Evolutionary conservation across 1,140 invertebrate species (phyloP).

Genomic region (Onthophagus taurus): DNA sequence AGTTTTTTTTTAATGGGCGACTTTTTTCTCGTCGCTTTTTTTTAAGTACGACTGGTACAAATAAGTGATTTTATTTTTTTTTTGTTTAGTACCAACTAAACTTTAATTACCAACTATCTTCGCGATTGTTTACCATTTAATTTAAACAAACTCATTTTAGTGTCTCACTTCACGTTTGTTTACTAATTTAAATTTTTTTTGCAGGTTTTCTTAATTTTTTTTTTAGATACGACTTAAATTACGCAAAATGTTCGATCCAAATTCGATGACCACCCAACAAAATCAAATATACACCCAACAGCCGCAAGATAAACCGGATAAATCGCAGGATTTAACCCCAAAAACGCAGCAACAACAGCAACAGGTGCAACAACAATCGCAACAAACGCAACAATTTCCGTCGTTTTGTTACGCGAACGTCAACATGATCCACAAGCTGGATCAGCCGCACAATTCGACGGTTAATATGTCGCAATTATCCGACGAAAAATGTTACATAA

Average conservation of each 20-base stretch:
- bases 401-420: slow-evolving; percentile 60
- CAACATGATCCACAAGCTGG: slow-evolving; percentile 51
- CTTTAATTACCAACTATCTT: too few relatives aligned
- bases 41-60: too few relatives aligned
- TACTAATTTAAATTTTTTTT: too few relatives aligned
- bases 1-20: too few relatives aligned
- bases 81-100: too few relatives aligned
- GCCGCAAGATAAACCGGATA: slow-evolving; percentile 12
- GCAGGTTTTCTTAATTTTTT: too few relatives aligned
- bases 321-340: slow-evolving; percentile 14
- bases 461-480: slow-evolving; percentile 55
- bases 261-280: slow-evolving; percentile 34
- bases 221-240: too few relatives aligned
- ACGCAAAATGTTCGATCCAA: slow-evolving; percentile 36
- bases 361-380: slow-evolving; percentile 25
- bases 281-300: slow-evolving; percentile 26
- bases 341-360: slow-evolving; percentile 17
- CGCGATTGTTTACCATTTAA: too few relatives aligned
- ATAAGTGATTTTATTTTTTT: too few relatives aligned
- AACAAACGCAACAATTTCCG: slow-evolving; percentile 44
- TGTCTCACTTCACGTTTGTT: too few relatives aligned
- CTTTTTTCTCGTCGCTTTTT: too few relatives aligned
- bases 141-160: too few relatives aligned
- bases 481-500: slow-evolving; percentile 59
- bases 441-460: slow-evolving; percentile 40